Evolutionary conservation across 2,113 vertebrate species (phyloP).

Genomic region (Patagioenas fasciata): DNA sequence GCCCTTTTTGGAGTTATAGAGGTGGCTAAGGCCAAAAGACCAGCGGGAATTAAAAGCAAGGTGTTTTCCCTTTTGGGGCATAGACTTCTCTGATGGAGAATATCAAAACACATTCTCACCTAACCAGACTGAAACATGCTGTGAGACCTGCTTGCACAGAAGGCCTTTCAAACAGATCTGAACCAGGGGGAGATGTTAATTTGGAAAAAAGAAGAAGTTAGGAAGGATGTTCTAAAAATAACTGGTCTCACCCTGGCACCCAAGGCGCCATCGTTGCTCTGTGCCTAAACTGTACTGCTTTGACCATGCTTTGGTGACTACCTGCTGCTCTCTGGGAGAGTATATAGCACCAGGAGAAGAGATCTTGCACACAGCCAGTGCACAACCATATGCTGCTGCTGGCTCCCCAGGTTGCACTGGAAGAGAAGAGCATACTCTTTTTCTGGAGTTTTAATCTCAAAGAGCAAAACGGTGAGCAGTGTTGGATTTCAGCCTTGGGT

Average conservation of each 20-base stretch:
- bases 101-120: not conserved
- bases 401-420: accelerated
- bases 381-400: not conserved
- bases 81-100: not conserved
- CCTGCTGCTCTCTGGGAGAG: not conserved
- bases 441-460: not conserved
- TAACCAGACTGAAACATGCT: not conserved
- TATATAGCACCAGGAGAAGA: not conserved
- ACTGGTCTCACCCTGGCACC: accelerated
- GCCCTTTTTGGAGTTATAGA: not conserved
- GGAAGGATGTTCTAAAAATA: not conserved
- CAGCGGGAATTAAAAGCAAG: accelerated
- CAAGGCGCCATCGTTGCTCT: not conserved
- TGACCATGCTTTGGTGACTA: not conserved
- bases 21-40: not conserved
- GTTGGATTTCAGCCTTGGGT: not conserved
- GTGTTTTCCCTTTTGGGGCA: not conserved
- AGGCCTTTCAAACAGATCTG: not conserved
- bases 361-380: not conserved
- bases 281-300: not conserved
- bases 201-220: not conserved
- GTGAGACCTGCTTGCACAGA: not conserved
- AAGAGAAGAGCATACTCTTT: not conserved
- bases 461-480: not conserved
- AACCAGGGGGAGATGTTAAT: not conserved